A percentile compares a stretch with the other conserved stretches of the same genome.
phyloP scores from a whole-genome alignment of 2,797 vertebrate genomes.

The Oreonectes daqikongensis region DNA sequence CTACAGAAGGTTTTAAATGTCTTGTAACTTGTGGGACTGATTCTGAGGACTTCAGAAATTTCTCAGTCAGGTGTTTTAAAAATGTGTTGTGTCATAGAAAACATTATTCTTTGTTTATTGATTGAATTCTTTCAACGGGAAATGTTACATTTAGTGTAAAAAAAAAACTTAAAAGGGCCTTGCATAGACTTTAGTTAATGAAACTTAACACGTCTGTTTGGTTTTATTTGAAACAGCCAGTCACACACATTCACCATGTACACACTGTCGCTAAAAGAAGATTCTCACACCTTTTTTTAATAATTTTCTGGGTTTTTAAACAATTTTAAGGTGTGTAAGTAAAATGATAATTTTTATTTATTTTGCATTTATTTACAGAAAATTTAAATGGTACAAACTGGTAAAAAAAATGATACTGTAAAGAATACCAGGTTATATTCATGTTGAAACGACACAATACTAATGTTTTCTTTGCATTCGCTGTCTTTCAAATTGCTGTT shows the following conservation, averaged over 20 bases:
- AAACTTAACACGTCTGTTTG: neutral
- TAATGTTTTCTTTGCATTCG: too few species aligned
- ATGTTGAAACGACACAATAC: too few species aligned
- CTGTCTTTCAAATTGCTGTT: too few species aligned
- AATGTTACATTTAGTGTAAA: neutral
- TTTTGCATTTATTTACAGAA: too few species aligned
- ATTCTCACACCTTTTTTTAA: too few species aligned
- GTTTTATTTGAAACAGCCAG: conserved; percentile 40
- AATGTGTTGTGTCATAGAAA: neutral
- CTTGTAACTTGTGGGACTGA: neutral
- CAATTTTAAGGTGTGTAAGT: too few species aligned
- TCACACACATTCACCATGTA: conserved; percentile 11
- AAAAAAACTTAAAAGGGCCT: neutral
- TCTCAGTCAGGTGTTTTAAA: conserved; percentile 3
- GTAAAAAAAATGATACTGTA: too few species aligned
- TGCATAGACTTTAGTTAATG: neutral
- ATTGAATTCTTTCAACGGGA: neutral
- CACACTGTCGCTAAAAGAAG: neutral
- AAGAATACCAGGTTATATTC: too few species aligned
- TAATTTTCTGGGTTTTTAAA: too few species aligned
- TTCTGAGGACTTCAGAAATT: neutral
- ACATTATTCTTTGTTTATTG: neutral
- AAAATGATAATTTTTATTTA: too few species aligned
- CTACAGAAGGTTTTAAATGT: conserved; percentile 32
- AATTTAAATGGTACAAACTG: too few species aligned